phyloP scores from a whole-genome alignment of 2,113 vertebrate species.

The Rallus limicola region DNA sequence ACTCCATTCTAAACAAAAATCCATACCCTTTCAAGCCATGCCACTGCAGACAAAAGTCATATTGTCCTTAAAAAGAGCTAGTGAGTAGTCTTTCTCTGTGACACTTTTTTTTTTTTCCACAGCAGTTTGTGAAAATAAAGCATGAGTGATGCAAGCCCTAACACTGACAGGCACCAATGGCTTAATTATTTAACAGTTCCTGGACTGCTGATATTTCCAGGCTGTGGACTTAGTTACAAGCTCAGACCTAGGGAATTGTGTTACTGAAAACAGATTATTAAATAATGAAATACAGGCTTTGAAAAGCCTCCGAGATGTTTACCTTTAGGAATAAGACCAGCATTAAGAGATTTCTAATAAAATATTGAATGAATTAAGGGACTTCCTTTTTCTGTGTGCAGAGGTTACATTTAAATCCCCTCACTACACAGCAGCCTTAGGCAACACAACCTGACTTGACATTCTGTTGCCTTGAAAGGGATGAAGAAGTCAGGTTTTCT shows the following conservation, averaged over 20 bases:
- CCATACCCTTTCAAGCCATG: not conserved
- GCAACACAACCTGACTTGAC: slow-evolving; percentile 72
- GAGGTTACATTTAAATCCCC: slow-evolving; percentile 71
- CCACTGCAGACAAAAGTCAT: not conserved
- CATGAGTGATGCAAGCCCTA: slow-evolving; percentile 48
- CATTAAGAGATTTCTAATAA: slow-evolving; percentile 72
- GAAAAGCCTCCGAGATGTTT: slow-evolving; percentile 69
- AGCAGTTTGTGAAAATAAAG: slow-evolving; percentile 56
- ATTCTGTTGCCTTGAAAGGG: slow-evolving; percentile 61
- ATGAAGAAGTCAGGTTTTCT: slow-evolving; percentile 50
- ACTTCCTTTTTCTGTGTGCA: slow-evolving; percentile 63
- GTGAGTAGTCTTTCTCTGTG: not conserved
- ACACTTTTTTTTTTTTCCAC: not conserved
- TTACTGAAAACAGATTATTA: slow-evolving; percentile 69
- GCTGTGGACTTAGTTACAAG: slow-evolving; percentile 61
- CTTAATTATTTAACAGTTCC: slow-evolving; percentile 72
- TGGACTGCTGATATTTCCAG: slow-evolving; percentile 62
- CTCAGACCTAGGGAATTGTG: slow-evolving; percentile 57
- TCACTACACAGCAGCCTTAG: slow-evolving; percentile 65
- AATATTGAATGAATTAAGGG: slow-evolving; percentile 76
- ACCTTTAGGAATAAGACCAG: slow-evolving; percentile 69
- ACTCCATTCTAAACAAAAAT: not conserved
- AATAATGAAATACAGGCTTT: slow-evolving; percentile 74
- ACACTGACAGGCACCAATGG: slow-evolving; percentile 33
- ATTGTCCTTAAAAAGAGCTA: not conserved